Evolutionary conservation across 2,797 vertebrate species (phyloP).

Genomic region (Chelon auratus): DNA sequence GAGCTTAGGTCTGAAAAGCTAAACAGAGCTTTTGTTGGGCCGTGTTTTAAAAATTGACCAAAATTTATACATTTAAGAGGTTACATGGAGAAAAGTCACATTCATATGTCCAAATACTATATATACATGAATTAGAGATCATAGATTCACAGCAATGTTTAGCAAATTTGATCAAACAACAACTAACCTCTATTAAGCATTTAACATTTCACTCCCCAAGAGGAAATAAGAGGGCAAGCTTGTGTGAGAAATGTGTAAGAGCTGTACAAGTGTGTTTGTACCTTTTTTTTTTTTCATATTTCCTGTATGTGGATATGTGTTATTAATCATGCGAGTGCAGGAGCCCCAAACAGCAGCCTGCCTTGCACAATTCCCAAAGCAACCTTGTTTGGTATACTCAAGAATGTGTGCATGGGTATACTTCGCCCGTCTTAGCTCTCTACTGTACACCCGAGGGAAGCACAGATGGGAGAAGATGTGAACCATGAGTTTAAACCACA

Average conservation of each 20-base stretch:
- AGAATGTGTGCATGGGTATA: background rate
- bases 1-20: no score
- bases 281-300: slow-evolving; percentile 22
- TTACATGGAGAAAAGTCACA: background rate
- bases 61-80: background rate
- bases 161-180: background rate
- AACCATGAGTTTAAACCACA: slow-evolving; percentile 42
- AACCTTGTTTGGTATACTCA: slow-evolving; percentile 23
- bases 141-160: background rate
- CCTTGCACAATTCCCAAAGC: slow-evolving; percentile 16
- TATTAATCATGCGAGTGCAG: slow-evolving; percentile 48
- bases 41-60: background rate
- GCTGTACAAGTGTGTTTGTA: slow-evolving; percentile 2
- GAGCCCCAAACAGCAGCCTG: slow-evolving; percentile 29
- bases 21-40: no score
- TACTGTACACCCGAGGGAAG: slow-evolving; percentile 18
- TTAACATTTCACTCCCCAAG: background rate
- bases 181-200: background rate
- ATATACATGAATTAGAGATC: background rate
- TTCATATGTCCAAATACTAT: background rate
- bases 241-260: slow-evolving; percentile 15
- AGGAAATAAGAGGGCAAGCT: background rate
- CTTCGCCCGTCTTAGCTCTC: slow-evolving; percentile 2
- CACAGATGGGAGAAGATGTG: slow-evolving; percentile 8
- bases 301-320: slow-evolving; percentile 29